Conservation (phyloP, 1,140 invertebrate species). For the Mercenaria mercenaria region DNA sequence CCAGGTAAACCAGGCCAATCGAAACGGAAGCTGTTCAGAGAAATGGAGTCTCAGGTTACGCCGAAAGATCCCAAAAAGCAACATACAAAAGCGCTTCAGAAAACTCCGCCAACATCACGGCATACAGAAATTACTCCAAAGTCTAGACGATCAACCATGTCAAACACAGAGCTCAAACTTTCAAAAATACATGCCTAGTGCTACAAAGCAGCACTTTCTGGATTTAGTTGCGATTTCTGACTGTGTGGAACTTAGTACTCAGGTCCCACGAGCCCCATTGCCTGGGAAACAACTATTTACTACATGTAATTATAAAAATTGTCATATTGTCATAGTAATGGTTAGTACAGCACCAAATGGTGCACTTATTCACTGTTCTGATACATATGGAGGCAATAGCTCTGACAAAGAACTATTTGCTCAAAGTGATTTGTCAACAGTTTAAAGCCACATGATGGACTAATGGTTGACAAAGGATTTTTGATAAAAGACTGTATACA, state of each 20-base stretch:
- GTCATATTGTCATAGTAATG: neutral
- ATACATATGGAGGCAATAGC: neutral
- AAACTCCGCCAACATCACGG: too few species aligned
- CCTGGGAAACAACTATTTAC: neutral
- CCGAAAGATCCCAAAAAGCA: too few species aligned
- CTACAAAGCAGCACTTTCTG: conserved; percentile 10
- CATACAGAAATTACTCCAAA: too few species aligned
- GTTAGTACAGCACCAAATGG: neutral
- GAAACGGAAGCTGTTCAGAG: too few species aligned
- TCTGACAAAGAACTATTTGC: neutral
- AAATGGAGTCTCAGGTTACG: too few species aligned
- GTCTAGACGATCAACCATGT: too few species aligned
- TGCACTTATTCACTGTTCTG: neutral
- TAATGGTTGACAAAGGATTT: conserved; percentile 1
- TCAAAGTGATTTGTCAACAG: neutral
- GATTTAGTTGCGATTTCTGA: neutral
- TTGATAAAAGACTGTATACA: neutral
- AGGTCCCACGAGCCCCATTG: neutral
- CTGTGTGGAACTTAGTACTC: neutral
- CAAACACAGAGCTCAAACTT: conserved; percentile 6
- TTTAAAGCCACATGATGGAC: neutral
- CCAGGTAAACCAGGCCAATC: too few species aligned
- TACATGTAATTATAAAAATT: neutral
- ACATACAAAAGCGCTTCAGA: too few species aligned
- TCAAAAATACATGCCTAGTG: neutral